A percentile compares a stretch with the other conserved stretches of the same genome.
Conservation (phyloP, 2,797 vertebrate species). For the Picus viridis region DNA sequence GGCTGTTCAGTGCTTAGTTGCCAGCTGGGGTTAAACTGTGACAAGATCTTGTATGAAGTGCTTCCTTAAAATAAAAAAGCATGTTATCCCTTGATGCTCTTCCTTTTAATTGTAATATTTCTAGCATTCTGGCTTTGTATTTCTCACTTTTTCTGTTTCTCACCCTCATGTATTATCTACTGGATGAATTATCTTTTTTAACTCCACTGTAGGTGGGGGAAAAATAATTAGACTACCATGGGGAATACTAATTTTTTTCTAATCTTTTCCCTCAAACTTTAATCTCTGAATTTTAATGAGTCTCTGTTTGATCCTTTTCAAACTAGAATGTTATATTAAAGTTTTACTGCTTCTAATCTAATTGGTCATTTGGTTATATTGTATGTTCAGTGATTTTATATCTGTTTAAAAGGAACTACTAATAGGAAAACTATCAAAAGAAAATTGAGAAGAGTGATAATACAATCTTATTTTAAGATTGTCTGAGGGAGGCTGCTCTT, state of each 20-base stretch:
- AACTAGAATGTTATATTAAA: background rate
- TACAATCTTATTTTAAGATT: background rate
- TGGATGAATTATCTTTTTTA: background rate
- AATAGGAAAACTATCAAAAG: background rate
- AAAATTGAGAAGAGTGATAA: background rate
- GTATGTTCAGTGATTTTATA: background rate
- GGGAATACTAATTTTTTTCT: background rate
- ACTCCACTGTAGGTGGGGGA: background rate
- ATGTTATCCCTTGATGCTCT: background rate
- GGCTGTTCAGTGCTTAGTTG: too few species aligned
- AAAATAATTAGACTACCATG: background rate
- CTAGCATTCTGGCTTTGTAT: background rate
- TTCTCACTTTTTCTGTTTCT: background rate
- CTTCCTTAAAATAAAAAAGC: background rate
- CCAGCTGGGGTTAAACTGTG: background rate
- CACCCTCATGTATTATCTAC: background rate
- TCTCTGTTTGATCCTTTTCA: background rate
- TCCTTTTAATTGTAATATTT: background rate
- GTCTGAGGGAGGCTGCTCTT: background rate
- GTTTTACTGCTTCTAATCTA: background rate
- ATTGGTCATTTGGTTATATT: constrained; percentile 12
- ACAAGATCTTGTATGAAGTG: background rate
- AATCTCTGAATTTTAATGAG: constrained; percentile 7
- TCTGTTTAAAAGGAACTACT: background rate
- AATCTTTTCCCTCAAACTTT: background rate